Conservation (phyloP, 64 coral and sea anemone genomes). For the Actinia tenebrosa region DNA sequence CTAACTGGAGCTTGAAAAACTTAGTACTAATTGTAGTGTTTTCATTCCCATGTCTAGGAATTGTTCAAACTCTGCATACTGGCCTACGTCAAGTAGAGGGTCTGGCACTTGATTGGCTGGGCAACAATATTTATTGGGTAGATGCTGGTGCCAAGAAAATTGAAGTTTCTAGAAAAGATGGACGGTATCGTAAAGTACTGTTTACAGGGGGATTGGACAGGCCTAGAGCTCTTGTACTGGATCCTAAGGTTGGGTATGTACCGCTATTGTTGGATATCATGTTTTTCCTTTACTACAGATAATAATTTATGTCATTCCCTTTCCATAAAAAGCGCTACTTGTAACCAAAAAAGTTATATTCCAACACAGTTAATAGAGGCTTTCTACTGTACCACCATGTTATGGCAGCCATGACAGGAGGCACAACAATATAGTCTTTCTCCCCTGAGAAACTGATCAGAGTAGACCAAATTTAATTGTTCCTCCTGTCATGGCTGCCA, state of each 20-base stretch:
- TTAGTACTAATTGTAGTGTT: not conserved
- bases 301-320: no score
- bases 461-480: no score
- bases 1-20: no score
- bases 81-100: slow-evolving; percentile 81
- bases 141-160: slow-evolving; percentile 88
- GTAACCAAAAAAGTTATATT: no score
- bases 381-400: no score
- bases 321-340: no score
- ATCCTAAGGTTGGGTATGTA: slow-evolving; percentile 78
- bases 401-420: no score
- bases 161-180: slow-evolving; percentile 89
- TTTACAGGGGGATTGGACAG: slow-evolving; percentile 61
- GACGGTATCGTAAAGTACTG: slow-evolving; percentile 61
- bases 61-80: slow-evolving; percentile 58
- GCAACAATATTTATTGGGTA: slow-evolving; percentile 92
- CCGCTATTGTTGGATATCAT: not conserved
- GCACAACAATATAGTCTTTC: no score
- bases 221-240: slow-evolving; percentile 73
- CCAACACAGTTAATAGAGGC: no score
- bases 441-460: no score
- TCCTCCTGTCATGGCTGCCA: no score
- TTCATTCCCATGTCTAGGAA: slow-evolving; percentile 21
- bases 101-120: slow-evolving; percentile 82
- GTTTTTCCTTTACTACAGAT: no score